Percentiles rank a stretch among this genome's conserved stretches.
These are phyloP conservation scores for Oxyruncus cristatus DNA, from an alignment of 2,113 vertebrate genomes.

Conservation along the genomic window DNA sequence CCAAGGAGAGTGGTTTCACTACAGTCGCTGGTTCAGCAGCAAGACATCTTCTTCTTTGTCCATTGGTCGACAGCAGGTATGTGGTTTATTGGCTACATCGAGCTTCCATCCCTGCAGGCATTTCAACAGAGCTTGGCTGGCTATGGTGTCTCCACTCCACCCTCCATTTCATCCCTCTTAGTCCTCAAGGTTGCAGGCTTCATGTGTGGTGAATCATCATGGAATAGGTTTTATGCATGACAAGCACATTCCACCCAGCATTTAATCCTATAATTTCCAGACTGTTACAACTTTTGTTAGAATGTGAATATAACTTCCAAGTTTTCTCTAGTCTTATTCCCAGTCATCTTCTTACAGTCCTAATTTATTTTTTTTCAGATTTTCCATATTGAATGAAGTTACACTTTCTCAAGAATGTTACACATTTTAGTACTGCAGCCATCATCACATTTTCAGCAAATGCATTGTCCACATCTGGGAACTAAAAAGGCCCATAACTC, in stretches of 20 bases:
- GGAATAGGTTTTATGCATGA: background rate
- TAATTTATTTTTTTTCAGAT: background rate
- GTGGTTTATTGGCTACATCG: background rate
- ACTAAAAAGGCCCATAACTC: rapidly evolving
- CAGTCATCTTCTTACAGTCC: background rate
- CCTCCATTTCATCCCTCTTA: background rate
- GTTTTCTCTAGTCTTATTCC: background rate
- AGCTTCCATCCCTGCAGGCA: background rate
- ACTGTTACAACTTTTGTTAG: background rate
- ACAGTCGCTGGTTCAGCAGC: background rate
- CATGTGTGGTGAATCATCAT: background rate
- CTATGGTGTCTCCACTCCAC: background rate
- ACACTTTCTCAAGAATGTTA: background rate
- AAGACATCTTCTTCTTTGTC: background rate
- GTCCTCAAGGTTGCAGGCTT: background rate
- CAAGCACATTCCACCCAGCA: background rate
- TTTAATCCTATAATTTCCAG: background rate
- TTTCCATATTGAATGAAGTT: background rate
- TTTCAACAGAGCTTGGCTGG: background rate
- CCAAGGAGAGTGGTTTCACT: background rate
- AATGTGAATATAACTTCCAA: background rate
- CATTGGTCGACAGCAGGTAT: background rate
- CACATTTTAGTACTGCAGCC: background rate
- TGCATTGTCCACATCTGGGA: background rate
- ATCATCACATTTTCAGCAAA: background rate